Evolutionary conservation across 2,797 vertebrate species (phyloP), one percentile per base, ranked within the genome.

Genomic region (Squalus acanthias): DNA sequence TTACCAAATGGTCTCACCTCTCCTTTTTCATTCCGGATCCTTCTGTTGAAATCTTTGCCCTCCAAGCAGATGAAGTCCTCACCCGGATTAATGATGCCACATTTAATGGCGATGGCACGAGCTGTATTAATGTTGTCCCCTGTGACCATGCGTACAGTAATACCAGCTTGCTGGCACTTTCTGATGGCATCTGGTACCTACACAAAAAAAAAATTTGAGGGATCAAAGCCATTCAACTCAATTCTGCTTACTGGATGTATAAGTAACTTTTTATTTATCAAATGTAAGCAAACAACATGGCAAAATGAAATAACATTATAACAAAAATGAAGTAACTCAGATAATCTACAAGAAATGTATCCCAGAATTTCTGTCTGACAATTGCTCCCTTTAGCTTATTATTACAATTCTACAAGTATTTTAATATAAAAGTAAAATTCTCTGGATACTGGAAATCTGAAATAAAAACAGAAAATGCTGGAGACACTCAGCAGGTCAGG

Each of bases 51-150:
- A 97, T 99, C 99, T 96, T 99, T 99, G 65, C 99, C 99, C 57
- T 99, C 99, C 3, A 99, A 99, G 97, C 99, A 99, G 96, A 99
- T 98, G 97, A 99, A 99, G 97, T 99, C 99, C 96, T 99, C 99
- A 96, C 99, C 99, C 0, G 99, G 99, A 93, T 99, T 99, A 97
- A 99, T 99, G 98, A 99, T 99, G 74, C 99, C 99, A 79, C 99
- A 99, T 96, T 99, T 99, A 97, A 99, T 99, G 97, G 99, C 99
- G 60, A 99, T 99, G 97, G 99, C 99, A 95, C 99, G 98, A 87
- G 99, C 99, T 0, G 99, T 99, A 98, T 99, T 99, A 97, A 99
- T 99, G 97, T 99, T 99, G 98, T 99, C 99, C 6, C 99, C 99
- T 0, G 99, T 99, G 96, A 99, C 99, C 99, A 99, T 99, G 95